These are phyloP conservation scores for Chaenogobius annularis DNA, from an alignment of 2,113 vertebrate genomes.

Conservation along the genomic window DNA sequence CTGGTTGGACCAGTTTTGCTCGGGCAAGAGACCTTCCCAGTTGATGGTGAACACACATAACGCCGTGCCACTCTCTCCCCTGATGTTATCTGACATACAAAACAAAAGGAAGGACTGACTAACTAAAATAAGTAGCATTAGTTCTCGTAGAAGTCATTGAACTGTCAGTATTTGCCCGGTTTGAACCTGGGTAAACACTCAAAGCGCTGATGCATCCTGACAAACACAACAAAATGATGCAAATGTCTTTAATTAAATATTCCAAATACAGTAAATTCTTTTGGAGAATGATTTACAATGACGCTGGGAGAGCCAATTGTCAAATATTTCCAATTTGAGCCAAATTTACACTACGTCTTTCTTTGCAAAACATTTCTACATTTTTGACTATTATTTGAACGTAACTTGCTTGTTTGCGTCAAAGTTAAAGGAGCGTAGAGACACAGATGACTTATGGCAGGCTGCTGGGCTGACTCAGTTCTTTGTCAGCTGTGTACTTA, in stretches of 20 bases:
- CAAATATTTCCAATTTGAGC: neutral
- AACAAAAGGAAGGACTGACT: neutral
- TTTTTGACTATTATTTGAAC: neutral
- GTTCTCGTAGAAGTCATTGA: too few species aligned
- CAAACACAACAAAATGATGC: too few species aligned
- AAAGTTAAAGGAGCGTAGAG: neutral
- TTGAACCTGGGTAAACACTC: neutral
- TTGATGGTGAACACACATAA: neutral
- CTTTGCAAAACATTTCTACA: neutral
- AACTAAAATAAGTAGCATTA: neutral
- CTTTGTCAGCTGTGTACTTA: neutral
- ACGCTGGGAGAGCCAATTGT: too few species aligned
- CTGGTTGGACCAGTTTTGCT: too few species aligned
- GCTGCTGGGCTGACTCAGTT: conserved; percentile 11
- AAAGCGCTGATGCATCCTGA: too few species aligned
- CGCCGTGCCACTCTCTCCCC: too few species aligned
- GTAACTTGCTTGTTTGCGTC: neutral
- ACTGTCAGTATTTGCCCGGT: neutral
- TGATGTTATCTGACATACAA: neutral
- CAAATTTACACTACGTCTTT: neutral
- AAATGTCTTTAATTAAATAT: too few species aligned
- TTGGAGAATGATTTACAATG: too few species aligned
- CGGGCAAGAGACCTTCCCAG: too few species aligned
- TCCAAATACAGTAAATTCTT: too few species aligned
- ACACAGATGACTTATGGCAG: neutral